These are phyloP conservation scores for Pteria penguin DNA, from an alignment of 2,888 invertebrate species.

Conservation along the genomic window DNA sequence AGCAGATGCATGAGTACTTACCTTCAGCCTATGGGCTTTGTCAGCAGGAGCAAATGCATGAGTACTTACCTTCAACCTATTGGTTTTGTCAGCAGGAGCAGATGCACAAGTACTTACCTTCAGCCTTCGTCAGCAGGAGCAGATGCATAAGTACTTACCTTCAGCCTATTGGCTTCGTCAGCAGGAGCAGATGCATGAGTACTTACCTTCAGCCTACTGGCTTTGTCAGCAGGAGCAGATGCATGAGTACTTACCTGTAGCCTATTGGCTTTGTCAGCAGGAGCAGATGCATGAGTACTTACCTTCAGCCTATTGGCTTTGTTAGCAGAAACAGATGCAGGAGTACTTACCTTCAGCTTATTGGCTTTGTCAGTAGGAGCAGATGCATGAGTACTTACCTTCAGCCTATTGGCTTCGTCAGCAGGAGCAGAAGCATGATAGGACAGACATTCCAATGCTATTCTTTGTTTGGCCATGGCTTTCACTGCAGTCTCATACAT, in stretches of 20 bases:
- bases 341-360: slow-evolving; percentile 83
- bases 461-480: slow-evolving; percentile 77
- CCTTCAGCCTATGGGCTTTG: slow-evolving; percentile 83
- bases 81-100: slow-evolving; percentile 74
- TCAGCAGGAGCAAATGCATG: slow-evolving; percentile 76
- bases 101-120: slow-evolving; percentile 15
- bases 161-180: slow-evolving; percentile 82
- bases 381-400: slow-evolving; percentile 79
- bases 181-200: not conserved
- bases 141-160: slow-evolving; percentile 75
- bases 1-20: slow-evolving; percentile 64
- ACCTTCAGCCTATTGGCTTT: slow-evolving; percentile 84
- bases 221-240: slow-evolving; percentile 74
- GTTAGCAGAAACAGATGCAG: slow-evolving; percentile 53
- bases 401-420: slow-evolving; percentile 83
- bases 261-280: slow-evolving; percentile 79
- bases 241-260: slow-evolving; percentile 84
- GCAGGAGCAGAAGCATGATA: slow-evolving; percentile 77
- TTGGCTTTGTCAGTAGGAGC: slow-evolving; percentile 75
- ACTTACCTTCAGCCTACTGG: slow-evolving; percentile 83
- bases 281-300: slow-evolving; percentile 75
- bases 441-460: slow-evolving; percentile 77
- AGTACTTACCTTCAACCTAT: slow-evolving; percentile 83
- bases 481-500: slow-evolving; percentile 83
- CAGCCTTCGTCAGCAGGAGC: slow-evolving; percentile 55